Conservation (phyloP, 2,113 vertebrate species). For the Calonectris borealis region DNA sequence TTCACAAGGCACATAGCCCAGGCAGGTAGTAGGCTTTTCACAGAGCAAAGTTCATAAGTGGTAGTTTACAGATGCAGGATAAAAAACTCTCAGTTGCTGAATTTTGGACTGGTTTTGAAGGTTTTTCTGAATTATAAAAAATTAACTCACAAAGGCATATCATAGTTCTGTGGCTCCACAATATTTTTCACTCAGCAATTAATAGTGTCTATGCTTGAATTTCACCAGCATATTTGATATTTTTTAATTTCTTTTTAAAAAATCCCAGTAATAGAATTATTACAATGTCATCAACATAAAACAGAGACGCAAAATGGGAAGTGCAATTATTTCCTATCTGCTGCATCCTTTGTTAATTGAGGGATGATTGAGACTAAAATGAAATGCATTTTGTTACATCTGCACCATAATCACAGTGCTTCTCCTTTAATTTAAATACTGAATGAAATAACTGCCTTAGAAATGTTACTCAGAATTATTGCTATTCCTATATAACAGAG, state of each 20-base stretch:
- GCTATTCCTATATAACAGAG: background rate
- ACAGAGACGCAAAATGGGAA: background rate
- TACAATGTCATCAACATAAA: background rate
- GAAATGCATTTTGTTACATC: slow-evolving; percentile 8
- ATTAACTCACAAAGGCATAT: background rate
- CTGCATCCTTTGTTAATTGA: slow-evolving; percentile 2
- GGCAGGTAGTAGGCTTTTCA: background rate
- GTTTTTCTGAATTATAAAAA: background rate
- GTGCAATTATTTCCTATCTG: background rate
- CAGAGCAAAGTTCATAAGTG: background rate
- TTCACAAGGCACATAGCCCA: background rate
- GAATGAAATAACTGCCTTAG: background rate
- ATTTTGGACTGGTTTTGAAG: slow-evolving; percentile 21
- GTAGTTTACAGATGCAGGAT: background rate
- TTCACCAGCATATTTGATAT: background rate
- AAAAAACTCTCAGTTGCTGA: slow-evolving; percentile 5
- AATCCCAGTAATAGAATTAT: background rate
- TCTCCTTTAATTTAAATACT: slow-evolving; percentile 31
- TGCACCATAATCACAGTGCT: background rate
- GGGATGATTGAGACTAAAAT: background rate
- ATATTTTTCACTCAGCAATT: background rate
- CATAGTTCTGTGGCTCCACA: background rate
- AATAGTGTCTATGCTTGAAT: background rate
- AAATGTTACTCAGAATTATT: background rate
- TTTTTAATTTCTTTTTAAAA: background rate